Percentiles rank a stretch among this genome's conserved stretches.
Conservation (phyloP, 2,888 invertebrate genomes). For the Ichneumoninae sp. region DNA sequence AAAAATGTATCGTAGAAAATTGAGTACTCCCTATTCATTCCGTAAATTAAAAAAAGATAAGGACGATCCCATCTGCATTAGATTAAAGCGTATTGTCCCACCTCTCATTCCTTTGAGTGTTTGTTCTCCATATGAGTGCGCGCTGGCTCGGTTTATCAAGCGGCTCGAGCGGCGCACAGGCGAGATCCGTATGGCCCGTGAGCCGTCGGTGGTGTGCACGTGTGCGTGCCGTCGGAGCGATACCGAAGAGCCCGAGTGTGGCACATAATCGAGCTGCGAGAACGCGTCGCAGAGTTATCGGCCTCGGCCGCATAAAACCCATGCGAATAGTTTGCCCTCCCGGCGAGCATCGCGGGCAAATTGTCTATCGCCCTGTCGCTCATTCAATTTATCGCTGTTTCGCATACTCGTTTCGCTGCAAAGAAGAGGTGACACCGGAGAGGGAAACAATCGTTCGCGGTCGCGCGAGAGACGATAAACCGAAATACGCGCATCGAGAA, state of each 20-base stretch:
- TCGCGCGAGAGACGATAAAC: conserved; percentile 46
- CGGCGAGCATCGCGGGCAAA: not conserved
- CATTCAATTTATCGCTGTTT: conserved; percentile 14
- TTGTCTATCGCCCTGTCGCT: conserved; percentile 1
- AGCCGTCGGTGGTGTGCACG: conserved; percentile 1
- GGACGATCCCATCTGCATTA: not conserved
- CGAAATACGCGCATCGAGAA: conserved; percentile 2
- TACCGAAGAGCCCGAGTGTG: conserved; percentile 35
- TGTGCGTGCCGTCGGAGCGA: conserved; percentile 27
- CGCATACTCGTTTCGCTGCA: not conserved
- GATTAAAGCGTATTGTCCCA: not conserved
- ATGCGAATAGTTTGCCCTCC: conserved; percentile 23
- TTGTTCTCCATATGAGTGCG: not conserved
- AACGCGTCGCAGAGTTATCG: conserved; percentile 48
- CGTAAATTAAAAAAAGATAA: not conserved
- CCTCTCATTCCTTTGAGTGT: not conserved
- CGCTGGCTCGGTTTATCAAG: conserved; percentile 31
- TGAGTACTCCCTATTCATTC: no score
- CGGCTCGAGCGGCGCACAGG: conserved; percentile 30
- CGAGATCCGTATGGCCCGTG: conserved; percentile 12
- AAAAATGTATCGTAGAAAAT: no score
- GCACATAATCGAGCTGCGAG: conserved; percentile 34
- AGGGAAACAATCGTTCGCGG: conserved; percentile 29
- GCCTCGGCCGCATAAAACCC: conserved; percentile 36
- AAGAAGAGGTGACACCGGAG: not conserved